phyloP scores from a whole-genome alignment of 2,113 vertebrate species.

The Pachycephala philippinensis region DNA sequence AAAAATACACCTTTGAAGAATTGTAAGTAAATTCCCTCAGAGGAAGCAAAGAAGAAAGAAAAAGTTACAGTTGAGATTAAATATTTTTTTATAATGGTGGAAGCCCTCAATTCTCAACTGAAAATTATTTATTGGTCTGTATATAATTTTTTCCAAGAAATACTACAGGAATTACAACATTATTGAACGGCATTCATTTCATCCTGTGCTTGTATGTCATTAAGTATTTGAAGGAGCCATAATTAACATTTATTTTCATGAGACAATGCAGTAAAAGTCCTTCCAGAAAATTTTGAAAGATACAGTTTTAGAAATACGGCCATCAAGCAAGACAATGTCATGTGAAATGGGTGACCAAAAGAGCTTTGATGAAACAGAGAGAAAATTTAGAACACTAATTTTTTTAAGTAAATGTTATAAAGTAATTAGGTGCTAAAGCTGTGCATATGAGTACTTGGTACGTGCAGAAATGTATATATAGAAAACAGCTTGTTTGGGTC shows the following conservation, averaged over 20 bases:
- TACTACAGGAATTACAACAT: background rate
- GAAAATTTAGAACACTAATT: background rate
- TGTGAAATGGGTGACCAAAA: background rate
- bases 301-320: background rate
- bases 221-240: background rate
- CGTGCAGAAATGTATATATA: background rate
- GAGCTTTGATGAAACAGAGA: background rate
- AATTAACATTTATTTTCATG: background rate
- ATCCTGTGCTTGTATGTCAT: background rate
- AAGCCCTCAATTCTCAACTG: background rate
- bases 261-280: background rate
- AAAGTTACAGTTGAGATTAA: background rate
- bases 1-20: background rate
- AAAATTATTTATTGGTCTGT: background rate
- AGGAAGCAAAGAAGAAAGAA: background rate
- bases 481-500: background rate
- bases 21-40: background rate
- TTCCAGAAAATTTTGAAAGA: background rate
- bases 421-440: background rate
- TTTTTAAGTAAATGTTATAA: background rate
- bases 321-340: background rate
- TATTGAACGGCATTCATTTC: background rate
- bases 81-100: background rate
- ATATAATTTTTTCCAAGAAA: background rate
- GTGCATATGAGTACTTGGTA: fast-evolving